Base-by-base conservation (phyloP, 2,113 vertebrate genomes). In the Cephalopterus ornatus region DNA sequence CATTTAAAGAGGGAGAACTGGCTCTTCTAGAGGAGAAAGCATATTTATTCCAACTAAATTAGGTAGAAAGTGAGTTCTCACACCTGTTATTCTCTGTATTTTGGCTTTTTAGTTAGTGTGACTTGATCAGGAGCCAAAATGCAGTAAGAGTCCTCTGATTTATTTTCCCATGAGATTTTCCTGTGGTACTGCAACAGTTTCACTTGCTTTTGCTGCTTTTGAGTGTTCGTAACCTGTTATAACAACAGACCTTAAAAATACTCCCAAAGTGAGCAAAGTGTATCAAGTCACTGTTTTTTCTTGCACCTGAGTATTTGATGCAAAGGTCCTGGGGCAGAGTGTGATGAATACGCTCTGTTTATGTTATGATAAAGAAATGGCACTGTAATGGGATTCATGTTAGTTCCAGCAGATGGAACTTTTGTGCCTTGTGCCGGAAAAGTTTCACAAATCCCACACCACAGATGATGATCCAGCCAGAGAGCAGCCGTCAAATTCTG, bases 371-470 rank as follows among this genome's bases (percentile, higher is more conserved):
- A 46, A 71, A 62, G 50, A 70, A 94, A 30, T 39, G n/a, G 66
- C 59, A 74, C 47, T 3, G 4, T 61, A 41, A 35, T 76, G 63
- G 77, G 27, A 70, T 79, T 67, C 65, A 27, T 63, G 78, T 61
- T 49, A 41, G 22, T 80, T 97, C 93, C 94, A 79, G 73, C 75
- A 94, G 87, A 24, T 81, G 71, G 75, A 94, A 81, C 23, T 74
- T 39, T 1, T 33, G 50, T 50, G 27, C 42, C 56, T 58, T 28
- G 37, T 15, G 27, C 33, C 89, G 89, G 81, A 90, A 8, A 74
- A 67, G 35, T 71, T 93, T 94, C 9, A 12, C 13, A 1, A 52
- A 68, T 87, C 85, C 93, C 46, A 11, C 82, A 17, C 30, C 20
- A 3, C 39, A 77, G 55, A 46, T 71, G 63, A 30, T 46, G 58